Evolutionary conservation across 92 coral and sea anemone species (phyloP).

Genomic region (Paragorgia papillata): DNA sequence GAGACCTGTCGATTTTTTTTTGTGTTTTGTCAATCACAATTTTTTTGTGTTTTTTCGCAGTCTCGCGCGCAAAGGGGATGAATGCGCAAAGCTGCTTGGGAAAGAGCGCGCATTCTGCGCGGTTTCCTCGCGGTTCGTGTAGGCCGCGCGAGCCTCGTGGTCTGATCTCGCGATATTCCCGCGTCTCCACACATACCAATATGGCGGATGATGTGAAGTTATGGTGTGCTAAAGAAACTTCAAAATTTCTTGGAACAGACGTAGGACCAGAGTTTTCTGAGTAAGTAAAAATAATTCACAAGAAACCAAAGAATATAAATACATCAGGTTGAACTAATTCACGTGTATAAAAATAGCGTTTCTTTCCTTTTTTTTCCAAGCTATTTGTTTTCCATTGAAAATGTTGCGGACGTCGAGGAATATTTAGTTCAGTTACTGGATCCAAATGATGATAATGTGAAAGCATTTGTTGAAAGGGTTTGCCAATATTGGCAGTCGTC

Average conservation of each 20-base stretch:
- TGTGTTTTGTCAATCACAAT: too few species aligned
- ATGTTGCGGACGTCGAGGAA: constrained; percentile 59
- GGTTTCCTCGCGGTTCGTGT: too few species aligned
- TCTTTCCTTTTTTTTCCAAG: neutral
- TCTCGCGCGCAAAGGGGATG: too few species aligned
- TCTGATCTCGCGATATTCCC: neutral
- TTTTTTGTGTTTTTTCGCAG: too few species aligned
- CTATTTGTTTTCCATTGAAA: constrained; percentile 71
- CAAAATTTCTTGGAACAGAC: constrained; percentile 69
- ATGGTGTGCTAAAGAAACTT: constrained; percentile 82
- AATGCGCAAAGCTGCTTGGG: too few species aligned
- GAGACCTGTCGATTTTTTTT: too few species aligned
- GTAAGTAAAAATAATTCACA: neutral
- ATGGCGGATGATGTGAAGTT: constrained; percentile 73
- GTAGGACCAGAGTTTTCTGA: constrained; percentile 71
- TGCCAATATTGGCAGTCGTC: constrained; percentile 47
- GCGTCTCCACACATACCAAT: constrained; percentile 26
- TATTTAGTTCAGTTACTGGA: constrained; percentile 76
- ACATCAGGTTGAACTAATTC: too few species aligned
- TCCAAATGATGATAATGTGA: constrained; percentile 56
- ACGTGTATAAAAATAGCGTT: neutral
- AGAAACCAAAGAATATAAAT: neutral
- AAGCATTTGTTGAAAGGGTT: constrained; percentile 58
- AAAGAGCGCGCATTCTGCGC: too few species aligned
- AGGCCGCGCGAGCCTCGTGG: too few species aligned